These are phyloP conservation scores for Hippocampus barbouri DNA, from an alignment of 2,113 vertebrate genomes.

Conservation along the genomic window DNA sequence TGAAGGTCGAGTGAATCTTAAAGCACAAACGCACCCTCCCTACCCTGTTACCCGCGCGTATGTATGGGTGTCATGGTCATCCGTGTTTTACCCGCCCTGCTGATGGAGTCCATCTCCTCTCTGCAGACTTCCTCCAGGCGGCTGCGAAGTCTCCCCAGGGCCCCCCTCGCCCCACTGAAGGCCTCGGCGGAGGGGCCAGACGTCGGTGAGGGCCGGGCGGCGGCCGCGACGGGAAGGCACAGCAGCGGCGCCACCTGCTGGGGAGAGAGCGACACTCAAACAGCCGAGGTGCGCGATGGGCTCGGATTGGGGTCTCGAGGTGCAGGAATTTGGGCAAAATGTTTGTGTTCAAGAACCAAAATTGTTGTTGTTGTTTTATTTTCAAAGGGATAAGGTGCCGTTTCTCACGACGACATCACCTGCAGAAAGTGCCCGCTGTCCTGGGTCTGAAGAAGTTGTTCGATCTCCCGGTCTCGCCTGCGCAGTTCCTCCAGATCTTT, in stretches of 20 bases:
- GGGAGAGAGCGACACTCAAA: neutral
- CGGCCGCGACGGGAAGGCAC: constrained; percentile 33
- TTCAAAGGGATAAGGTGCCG: too few species aligned
- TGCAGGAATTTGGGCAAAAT: neutral
- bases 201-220: constrained; percentile 25
- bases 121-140: constrained; percentile 62
- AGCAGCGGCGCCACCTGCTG: constrained; percentile 55
- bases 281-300: too few species aligned
- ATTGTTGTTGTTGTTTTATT: too few species aligned
- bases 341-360: too few species aligned
- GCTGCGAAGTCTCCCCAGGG: constrained; percentile 54
- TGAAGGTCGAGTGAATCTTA: neutral
- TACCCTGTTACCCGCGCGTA: too few species aligned
- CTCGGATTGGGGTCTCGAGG: too few species aligned
- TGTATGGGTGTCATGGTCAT: neutral
- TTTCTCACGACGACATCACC: constrained; percentile 2
- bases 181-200: constrained; percentile 35
- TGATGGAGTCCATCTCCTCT: constrained; percentile 64
- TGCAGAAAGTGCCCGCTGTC: constrained; percentile 56
- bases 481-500: constrained; percentile 62
- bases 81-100: constrained; percentile 39
- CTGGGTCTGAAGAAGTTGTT: constrained; percentile 43
- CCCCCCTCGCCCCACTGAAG: constrained; percentile 49
- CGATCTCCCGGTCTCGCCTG: constrained; percentile 57
- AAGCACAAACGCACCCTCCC: too few species aligned